phyloP scores from a whole-genome alignment of 1,140 invertebrate genomes.

The Rhyzopertha dominica region DNA sequence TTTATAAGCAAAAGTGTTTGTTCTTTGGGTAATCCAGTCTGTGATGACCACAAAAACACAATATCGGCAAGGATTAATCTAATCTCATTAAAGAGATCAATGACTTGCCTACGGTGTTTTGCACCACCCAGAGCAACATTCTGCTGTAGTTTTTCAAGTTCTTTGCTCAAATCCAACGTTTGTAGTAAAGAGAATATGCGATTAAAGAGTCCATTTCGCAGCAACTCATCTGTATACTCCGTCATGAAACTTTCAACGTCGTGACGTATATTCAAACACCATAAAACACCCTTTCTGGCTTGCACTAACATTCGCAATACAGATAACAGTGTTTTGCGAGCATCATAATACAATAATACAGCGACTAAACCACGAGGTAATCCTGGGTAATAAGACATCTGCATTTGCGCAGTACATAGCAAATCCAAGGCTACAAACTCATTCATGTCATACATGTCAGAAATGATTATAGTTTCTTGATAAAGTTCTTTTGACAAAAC shows the following conservation, averaged over 20 bases:
- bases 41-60: constrained; percentile 81
- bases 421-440: constrained; percentile 86
- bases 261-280: constrained; percentile 56
- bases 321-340: constrained; percentile 70
- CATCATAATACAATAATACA: constrained; percentile 90
- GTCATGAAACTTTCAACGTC: constrained; percentile 60
- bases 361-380: constrained; percentile 85
- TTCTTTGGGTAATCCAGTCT: constrained; percentile 66
- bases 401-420: constrained; percentile 83
- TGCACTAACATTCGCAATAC: constrained; percentile 78
- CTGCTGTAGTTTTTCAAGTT: constrained; percentile 71
- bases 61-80: constrained; percentile 76
- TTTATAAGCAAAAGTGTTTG: constrained; percentile 48
- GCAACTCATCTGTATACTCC: constrained; percentile 61
- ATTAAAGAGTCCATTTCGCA: constrained; percentile 59
- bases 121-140: constrained; percentile 84
- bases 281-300: constrained; percentile 72
- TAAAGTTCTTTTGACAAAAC: constrained; percentile 78
- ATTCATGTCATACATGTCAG: constrained; percentile 92
- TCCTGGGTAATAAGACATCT: constrained; percentile 82
- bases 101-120: constrained; percentile 76
- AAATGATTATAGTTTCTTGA: constrained; percentile 86
- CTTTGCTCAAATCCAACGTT: constrained; percentile 56
- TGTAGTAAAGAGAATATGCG: constrained; percentile 46
- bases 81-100: constrained; percentile 73